phyloP scores from a whole-genome alignment of 2,113 vertebrate species.

The Chaetodon auriga region DNA sequence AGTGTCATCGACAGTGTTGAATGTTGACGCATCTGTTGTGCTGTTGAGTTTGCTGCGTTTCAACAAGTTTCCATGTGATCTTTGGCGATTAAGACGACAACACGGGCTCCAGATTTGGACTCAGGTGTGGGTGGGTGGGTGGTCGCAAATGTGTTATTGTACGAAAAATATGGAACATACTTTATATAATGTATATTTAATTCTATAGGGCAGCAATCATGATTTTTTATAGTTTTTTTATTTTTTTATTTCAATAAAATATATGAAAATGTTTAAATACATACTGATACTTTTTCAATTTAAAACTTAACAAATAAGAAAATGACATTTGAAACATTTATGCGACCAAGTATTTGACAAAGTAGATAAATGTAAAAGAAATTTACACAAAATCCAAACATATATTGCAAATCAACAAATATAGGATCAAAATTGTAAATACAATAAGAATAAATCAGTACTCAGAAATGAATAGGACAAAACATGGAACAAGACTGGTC shows the following conservation, averaged over 20 bases:
- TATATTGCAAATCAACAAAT: neutral
- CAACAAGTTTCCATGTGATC: constrained; percentile 49
- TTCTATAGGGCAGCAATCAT: neutral
- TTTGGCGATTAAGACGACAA: neutral
- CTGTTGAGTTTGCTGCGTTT: constrained; percentile 39
- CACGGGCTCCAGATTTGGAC: neutral
- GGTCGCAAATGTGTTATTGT: neutral
- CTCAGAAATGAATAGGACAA: neutral
- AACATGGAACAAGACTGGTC: neutral
- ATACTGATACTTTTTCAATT: neutral
- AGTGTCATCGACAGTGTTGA: constrained; percentile 53
- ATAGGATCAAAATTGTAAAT: neutral
- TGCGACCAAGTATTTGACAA: neutral
- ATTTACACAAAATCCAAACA: neutral
- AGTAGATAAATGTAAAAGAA: neutral
- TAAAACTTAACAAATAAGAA: neutral
- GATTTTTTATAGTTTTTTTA: neutral
- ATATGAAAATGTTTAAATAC: neutral
- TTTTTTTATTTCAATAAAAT: neutral
- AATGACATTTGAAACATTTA: neutral
- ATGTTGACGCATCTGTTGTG: constrained; percentile 54
- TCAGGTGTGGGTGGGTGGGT: constrained; percentile 4
- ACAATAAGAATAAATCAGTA: neutral
- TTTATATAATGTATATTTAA: neutral
- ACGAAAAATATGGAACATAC: neutral